A percentile compares a stretch with the other conserved stretches of the same genome.
Evolutionary conservation across 2,113 vertebrate species (phyloP).

Genomic region (Numenius arquata): DNA sequence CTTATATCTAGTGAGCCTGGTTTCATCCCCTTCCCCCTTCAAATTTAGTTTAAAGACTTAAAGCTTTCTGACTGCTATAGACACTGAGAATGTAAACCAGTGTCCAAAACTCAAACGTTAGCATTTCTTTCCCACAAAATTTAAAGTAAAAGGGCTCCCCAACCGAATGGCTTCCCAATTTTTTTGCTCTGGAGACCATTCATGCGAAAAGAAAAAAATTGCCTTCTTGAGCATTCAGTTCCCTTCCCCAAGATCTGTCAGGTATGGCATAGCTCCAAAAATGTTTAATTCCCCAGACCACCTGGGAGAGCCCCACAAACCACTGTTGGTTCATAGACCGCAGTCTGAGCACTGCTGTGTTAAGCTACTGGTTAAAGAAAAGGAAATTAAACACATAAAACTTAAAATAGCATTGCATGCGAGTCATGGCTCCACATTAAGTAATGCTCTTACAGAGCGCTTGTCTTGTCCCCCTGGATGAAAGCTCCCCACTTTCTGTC

Average conservation of each 20-base stretch:
- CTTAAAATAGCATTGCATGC: neutral
- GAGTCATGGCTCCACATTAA: constrained; percentile 17
- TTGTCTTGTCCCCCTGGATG: neutral
- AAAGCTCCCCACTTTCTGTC: neutral
- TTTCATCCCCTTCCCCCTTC: no score
- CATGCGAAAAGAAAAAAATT: neutral
- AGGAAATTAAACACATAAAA: neutral
- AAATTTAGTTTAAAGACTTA: neutral
- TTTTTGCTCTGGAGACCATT: neutral
- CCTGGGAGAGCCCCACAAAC: neutral
- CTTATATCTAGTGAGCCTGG: no score
- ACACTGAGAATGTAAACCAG: neutral
- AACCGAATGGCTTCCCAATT: neutral
- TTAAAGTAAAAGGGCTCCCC: no score
- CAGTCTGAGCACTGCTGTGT: neutral
- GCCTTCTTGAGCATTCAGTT: neutral
- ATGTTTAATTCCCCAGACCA: neutral
- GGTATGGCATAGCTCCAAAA: neutral
- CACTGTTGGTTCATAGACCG: neutral
- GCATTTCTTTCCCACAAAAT: neutral
- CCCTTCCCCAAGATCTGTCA: neutral
- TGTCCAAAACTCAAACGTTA: neutral
- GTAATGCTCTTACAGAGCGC: neutral
- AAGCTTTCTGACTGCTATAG: neutral
- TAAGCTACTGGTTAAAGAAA: neutral